Evolutionary conservation across 1,140 invertebrate genomes (phyloP).

Genomic region (Drosophila santomea): DNA sequence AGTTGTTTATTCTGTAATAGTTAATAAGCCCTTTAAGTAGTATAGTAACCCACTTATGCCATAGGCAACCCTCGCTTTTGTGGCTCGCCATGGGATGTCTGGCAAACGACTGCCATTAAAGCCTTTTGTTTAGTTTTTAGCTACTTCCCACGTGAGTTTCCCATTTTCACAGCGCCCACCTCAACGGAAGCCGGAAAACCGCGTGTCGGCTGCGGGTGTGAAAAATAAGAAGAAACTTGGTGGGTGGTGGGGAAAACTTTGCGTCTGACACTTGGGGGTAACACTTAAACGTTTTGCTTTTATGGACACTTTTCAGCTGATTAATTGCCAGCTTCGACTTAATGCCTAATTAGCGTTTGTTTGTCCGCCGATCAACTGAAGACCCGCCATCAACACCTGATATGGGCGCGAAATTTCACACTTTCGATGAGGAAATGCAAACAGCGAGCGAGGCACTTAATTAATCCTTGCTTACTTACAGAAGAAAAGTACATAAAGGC

Average conservation of each 20-base stretch:
- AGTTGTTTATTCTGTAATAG: background rate
- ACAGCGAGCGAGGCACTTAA: slow-evolving; percentile 50
- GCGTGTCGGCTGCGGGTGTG: slow-evolving; percentile 51
- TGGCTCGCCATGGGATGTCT: slow-evolving; percentile 31
- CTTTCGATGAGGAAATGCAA: slow-evolving; percentile 34
- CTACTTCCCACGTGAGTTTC: slow-evolving; percentile 34
- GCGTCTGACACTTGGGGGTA: slow-evolving; percentile 27
- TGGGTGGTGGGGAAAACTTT: slow-evolving; percentile 7
- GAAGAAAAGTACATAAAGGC: slow-evolving; percentile 6
- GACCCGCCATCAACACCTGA: slow-evolving; percentile 8
- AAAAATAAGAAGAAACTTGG: slow-evolving; percentile 12
- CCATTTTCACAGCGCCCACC: slow-evolving; percentile 7
- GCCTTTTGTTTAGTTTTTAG: slow-evolving; percentile 60
- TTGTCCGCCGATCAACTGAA: slow-evolving; percentile 26
- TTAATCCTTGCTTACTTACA: slow-evolving; percentile 31
- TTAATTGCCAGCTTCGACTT: slow-evolving; percentile 57
- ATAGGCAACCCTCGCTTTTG: slow-evolving; percentile 13
- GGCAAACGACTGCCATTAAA: slow-evolving; percentile 49
- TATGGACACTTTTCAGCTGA: slow-evolving; percentile 65
- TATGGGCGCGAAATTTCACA: slow-evolving; percentile 53
- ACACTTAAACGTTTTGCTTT: slow-evolving; percentile 56
- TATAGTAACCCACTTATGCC: background rate
- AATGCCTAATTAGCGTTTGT: slow-evolving; percentile 58
- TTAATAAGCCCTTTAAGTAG: background rate
- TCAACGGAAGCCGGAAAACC: slow-evolving; percentile 47